phyloP scores from a whole-genome alignment of 2,113 vertebrate genomes.

The Paracanthobrama guichenoti region DNA sequence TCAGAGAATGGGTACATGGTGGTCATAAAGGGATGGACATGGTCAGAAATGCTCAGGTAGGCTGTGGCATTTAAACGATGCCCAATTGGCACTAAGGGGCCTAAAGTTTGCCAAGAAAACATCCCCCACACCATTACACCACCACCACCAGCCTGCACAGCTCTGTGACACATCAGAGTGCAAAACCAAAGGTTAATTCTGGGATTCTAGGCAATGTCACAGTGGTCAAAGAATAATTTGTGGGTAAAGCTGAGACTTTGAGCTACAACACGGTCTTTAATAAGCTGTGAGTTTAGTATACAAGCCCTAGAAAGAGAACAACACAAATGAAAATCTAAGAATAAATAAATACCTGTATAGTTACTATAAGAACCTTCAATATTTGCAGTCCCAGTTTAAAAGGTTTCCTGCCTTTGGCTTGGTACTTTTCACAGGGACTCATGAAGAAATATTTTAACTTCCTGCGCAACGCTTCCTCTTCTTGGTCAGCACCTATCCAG shows the following conservation, averaged over 20 bases:
- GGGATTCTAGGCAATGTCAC: not conserved
- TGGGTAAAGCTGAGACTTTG: not conserved
- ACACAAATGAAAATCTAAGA: not conserved
- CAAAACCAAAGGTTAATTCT: not conserved
- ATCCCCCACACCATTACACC: too few relatives aligned
- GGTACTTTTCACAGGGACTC: slow-evolving; percentile 93
- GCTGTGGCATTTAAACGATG: too few relatives aligned
- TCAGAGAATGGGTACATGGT: too few relatives aligned
- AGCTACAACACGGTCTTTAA: not conserved
- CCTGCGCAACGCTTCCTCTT: slow-evolving; percentile 84
- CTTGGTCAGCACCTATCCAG: slow-evolving; percentile 68
- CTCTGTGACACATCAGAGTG: not conserved
- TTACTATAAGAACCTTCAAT: slow-evolving; percentile 89
- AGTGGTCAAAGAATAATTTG: not conserved
- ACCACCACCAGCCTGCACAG: too few relatives aligned
- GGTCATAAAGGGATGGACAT: too few relatives aligned
- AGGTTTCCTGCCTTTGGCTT: slow-evolving; percentile 88
- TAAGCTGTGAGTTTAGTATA: not conserved
- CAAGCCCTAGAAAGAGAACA: not conserved
- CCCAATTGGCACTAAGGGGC: too few relatives aligned
- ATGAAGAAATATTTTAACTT: slow-evolving; percentile 94
- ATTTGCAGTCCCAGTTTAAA: slow-evolving; percentile 86
- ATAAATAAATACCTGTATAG: slow-evolving; percentile 79
- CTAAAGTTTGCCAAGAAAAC: too few relatives aligned
- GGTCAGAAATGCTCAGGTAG: too few relatives aligned